Evolutionary conservation across 2,797 vertebrate genomes (phyloP), one percentile per base, ranked within the genome.

Genomic region (Caiman crocodilus): DNA sequence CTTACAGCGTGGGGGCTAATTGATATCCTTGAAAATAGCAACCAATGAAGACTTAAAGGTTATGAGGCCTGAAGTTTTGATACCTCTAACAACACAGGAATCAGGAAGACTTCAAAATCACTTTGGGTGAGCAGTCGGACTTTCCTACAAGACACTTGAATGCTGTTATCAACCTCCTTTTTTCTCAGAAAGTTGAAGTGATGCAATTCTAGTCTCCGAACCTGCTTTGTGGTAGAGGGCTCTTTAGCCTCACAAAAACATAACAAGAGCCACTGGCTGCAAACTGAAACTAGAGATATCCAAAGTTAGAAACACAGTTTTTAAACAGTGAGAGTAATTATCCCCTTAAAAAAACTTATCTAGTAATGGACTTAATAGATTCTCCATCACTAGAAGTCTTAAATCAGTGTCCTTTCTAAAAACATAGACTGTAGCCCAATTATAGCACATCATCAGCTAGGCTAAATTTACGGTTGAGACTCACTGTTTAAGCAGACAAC

Each of bases 401-500:
- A 83, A 92, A 76, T 89, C 42, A 50, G 9, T 50, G 42, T 50
- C 42, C 28, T 88, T 92, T 84, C 63, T 89, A 89, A 20, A 94
- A 94, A 84, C 90, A 50, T 50, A 50, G 42, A 50, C 42, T 83
- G 92, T 84, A 85, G 82, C 88, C 89, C 90, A 93, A 95, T 90
- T 90, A 89, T 12, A 92, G 83, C 89, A 73, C 61, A 93, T 85
- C 84, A 92, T 94, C 89, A 94, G 93, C 42, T 50, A 10, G 42
- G 10, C 42, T 50, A 50, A 50, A 50, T 50, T 94, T 90, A 96
- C 0, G 0, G 75, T 82, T 94, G 85, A 96, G 95, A 94, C 90
- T 84, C 65, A 89, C 82, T 89, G 85, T 94, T 92, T 65, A 95
- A 50, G 95, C 90, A 89, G 87, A 87, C 92, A 91, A 95, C 74